Percentiles rank a stretch among this genome's conserved stretches.
phyloP scores from a whole-genome alignment of 1,140 invertebrate species.

The Zaprionus africanus region DNA sequence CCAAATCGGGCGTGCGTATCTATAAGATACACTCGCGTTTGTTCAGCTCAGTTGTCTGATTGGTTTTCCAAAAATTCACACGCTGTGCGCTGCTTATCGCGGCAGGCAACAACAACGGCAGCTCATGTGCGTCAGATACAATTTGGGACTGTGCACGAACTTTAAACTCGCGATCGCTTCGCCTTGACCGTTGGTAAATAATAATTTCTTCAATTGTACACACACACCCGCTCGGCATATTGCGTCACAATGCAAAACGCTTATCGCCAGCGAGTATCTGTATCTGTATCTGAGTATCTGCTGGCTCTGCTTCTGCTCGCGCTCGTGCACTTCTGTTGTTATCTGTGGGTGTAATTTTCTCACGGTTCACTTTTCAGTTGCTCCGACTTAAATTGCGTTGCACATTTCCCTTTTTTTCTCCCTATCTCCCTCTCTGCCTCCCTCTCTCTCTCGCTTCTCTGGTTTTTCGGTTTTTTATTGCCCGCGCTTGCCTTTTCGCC shows the following conservation, averaged over 20 bases:
- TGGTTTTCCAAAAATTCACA: constrained; percentile 66
- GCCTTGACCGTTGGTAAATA: constrained; percentile 64
- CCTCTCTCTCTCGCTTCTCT: not conserved
- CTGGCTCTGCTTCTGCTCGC: constrained; percentile 26
- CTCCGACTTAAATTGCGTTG: constrained; percentile 76
- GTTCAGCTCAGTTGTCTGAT: constrained; percentile 65
- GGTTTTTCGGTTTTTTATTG: constrained; percentile 40
- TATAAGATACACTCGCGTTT: constrained; percentile 27
- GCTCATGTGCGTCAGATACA: constrained; percentile 54
- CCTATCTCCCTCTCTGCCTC: not conserved
- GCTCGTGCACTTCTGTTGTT: constrained; percentile 36
- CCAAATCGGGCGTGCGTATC: constrained; percentile 22
- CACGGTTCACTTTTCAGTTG: constrained; percentile 79
- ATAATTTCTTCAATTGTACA: constrained; percentile 69
- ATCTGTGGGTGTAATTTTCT: constrained; percentile 82
- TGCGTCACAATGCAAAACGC: constrained; percentile 77
- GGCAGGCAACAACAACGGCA: constrained; percentile 7
- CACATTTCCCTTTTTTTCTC: constrained; percentile 65
- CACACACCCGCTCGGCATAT: constrained; percentile 30
- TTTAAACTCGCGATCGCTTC: constrained; percentile 63
- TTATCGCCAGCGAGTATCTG: constrained; percentile 48
- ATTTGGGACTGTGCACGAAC: constrained; percentile 60
- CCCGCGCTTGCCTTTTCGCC: constrained; percentile 58
- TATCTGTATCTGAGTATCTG: constrained; percentile 40
- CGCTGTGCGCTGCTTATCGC: constrained; percentile 67